Base-by-base conservation (phyloP, 2,888 invertebrate species). In the Oeneis ivallda region DNA sequence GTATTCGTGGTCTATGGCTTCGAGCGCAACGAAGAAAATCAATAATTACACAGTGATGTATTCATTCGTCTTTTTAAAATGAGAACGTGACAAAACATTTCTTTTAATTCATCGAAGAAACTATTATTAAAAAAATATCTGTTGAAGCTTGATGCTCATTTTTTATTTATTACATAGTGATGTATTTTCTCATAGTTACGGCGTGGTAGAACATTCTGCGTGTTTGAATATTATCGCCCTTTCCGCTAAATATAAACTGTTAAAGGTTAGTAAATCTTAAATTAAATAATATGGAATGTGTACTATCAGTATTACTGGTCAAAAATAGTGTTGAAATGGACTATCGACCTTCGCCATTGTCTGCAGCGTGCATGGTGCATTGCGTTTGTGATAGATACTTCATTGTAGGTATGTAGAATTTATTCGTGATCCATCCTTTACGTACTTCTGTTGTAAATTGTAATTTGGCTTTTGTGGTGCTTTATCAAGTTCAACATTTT, bases 81-180 rank as follows among this genome's bases (percentile, higher is more conserved):
- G 91, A 91, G 91, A 91, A 91, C 86, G 84, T 90, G 88, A 90
- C 88, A 89, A 90, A 89, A 89, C 84, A 86, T 86, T 87, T 83
- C 72, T 79, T 86, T 82, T 83, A 83, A 83, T 86, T 86, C 85
- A 84, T 84, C 83, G 87, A 86, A 86, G 83, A 86, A 87, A 87
- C 85, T 79, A 85, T 83, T 87, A 86, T 89, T 86, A 81, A 87
- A 87, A 49, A 87, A 85, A 83, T 81, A 85, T 82, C 85, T 85
- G 81, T 87, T 86, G 86, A 83, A 86, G 83, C 78, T 91, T 86
- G 92, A 92, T 92, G 91, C 87, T 91, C 91, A 87, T 89, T 92
- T 92, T 88, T 92, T 92, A 90, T 90, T 91, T 92, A 91, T 89
- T 91, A 91, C 90, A 87, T 86, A 89, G 91, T 89, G 91, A 91